Conservation (phyloP, 1,140 invertebrate species). For the Rhagoletis pomonella region DNA sequence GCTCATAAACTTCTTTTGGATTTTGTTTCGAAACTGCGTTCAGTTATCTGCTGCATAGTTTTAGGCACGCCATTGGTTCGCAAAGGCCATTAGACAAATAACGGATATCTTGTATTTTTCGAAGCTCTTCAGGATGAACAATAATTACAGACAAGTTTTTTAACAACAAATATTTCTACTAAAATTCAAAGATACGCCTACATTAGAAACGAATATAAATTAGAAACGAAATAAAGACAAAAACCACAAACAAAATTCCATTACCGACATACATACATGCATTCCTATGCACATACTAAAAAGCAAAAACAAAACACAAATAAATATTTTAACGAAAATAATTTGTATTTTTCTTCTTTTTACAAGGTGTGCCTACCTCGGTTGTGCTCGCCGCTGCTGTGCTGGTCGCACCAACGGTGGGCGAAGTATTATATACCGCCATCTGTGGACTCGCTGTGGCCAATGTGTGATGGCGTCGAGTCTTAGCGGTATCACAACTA, state of each 20-base stretch:
- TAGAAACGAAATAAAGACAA: not conserved
- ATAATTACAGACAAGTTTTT: no score
- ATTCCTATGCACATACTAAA: not conserved
- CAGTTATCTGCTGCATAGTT: no score
- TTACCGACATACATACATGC: no score
- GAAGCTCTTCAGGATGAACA: no score
- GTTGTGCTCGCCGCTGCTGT: not conserved
- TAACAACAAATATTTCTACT: not conserved
- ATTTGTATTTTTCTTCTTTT: conserved; percentile 1
- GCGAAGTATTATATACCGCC: not conserved
- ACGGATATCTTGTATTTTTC: no score
- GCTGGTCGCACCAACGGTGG: not conserved
- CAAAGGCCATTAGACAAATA: no score
- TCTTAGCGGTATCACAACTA: conserved; percentile 69
- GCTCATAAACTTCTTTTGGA: no score
- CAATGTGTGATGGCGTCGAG: conserved; percentile 61
- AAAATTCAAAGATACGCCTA: not conserved
- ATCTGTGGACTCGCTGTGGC: conserved; percentile 28
- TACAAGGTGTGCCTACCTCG: conserved; percentile 29
- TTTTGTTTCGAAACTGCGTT: no score
- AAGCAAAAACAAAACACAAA: conserved; percentile 5
- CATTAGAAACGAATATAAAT: not conserved
- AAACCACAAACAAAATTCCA: no score
- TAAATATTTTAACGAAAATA: conserved; percentile 33
- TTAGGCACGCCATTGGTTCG: no score